Percentiles rank a stretch among this genome's conserved stretches.
These are phyloP conservation scores for Choreutis nemorana DNA, from an alignment of 2,888 invertebrate genomes.

Conservation along the genomic window DNA sequence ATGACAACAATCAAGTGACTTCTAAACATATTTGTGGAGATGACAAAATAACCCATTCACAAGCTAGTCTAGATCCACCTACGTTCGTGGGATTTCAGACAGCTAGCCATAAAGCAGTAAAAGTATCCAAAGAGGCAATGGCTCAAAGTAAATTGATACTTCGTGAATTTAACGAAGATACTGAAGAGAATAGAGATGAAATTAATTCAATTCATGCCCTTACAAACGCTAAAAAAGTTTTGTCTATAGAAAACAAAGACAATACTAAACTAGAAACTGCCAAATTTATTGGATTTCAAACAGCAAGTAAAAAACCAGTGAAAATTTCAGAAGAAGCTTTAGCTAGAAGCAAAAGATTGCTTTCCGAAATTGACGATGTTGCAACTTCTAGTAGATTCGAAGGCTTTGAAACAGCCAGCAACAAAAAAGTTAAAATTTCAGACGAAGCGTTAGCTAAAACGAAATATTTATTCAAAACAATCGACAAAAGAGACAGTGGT, in stretches of 20 bases:
- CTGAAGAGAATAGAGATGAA: conserved; percentile 6
- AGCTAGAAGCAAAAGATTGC: conserved; percentile 24
- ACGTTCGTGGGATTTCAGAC: conserved; percentile 28
- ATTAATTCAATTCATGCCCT: too few relatives aligned
- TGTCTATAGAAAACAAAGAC: conserved; percentile 14
- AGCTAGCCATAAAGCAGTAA: conserved; percentile 29
- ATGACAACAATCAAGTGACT: too few relatives aligned
- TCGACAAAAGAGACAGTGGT: too few relatives aligned
- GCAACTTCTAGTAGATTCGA: conserved; percentile 6
- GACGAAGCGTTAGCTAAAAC: conserved; percentile 26
- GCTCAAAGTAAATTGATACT: conserved; percentile 12
- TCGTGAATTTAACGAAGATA: conserved; percentile 16
- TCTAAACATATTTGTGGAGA: too few relatives aligned
- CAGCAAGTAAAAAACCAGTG: conserved; percentile 21
- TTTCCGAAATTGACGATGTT: conserved; percentile 24
- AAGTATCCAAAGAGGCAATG: conserved; percentile 19
- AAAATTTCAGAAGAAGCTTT: conserved; percentile 24
- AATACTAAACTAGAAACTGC: conserved; percentile 19
- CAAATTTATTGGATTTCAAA: conserved; percentile 21
- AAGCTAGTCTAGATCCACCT: too few relatives aligned
- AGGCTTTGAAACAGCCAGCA: conserved; percentile 22
- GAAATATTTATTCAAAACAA: conserved; percentile 26
- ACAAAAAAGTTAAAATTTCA: conserved; percentile 21
- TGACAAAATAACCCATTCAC: too few relatives aligned
- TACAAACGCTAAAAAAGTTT: too few relatives aligned